Percentiles rank a stretch among this genome's conserved stretches.
Conservation (phyloP, 1,140 invertebrate species). For the Berghia stephanieae region DNA sequence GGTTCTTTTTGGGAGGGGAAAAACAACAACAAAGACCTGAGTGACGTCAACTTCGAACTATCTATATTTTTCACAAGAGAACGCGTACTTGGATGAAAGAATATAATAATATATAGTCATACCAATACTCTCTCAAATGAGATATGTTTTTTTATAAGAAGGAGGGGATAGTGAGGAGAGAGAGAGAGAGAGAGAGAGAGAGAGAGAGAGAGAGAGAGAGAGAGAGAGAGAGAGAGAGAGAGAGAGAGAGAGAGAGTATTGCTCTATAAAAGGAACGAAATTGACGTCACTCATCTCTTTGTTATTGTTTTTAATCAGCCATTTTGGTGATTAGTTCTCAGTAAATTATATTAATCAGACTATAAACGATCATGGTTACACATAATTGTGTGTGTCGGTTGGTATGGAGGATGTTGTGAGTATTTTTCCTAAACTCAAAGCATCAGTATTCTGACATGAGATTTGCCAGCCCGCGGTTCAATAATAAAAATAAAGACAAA, state of each 20-base stretch:
- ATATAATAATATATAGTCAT: neutral
- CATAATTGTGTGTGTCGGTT: no score
- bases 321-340: no score
- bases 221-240: neutral
- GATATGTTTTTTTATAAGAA: neutral
- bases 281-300: no score
- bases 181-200: neutral
- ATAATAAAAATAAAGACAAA: no score
- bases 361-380: no score
- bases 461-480: neutral
- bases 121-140: neutral
- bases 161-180: neutral
- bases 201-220: neutral
- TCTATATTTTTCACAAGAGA: neutral
- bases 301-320: no score
- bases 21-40: no score
- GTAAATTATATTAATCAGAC: no score
- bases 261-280: no score
- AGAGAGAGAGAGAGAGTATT: constrained; percentile 7
- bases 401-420: no score
- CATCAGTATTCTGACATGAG: neutral
- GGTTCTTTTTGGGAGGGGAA: neutral
- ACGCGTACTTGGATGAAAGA: neutral
- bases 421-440: no score
- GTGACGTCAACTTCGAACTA: no score